phyloP scores from a whole-genome alignment of 2,797 vertebrate species.

The Ctenopoma kingsleyae region DNA sequence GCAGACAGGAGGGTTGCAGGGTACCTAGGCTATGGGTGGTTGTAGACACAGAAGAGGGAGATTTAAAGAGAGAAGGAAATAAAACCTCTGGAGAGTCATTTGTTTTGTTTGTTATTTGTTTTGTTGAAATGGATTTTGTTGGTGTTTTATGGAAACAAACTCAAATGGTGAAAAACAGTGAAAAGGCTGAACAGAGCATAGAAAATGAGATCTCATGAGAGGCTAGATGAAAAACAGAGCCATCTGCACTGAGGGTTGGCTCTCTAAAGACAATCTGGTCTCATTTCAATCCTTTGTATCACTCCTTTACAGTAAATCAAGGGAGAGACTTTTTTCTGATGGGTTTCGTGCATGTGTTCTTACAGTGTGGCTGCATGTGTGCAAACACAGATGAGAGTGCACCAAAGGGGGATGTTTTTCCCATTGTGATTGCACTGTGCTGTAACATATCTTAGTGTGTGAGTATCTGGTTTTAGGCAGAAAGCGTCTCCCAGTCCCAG shows the following conservation, averaged over 20 bases:
- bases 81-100: conserved; percentile 69
- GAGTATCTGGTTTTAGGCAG: conserved; percentile 72
- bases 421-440: conserved; percentile 52
- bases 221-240: conserved; percentile 82
- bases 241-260: conserved; percentile 81
- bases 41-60: conserved; percentile 10
- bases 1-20: conserved; percentile 37
- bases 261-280: conserved; percentile 79
- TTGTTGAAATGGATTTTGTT: conserved; percentile 74
- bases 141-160: conserved; percentile 79
- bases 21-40: conserved; percentile 43
- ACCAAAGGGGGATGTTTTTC: conserved; percentile 58
- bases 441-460: conserved; percentile 54
- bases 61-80: conserved; percentile 46
- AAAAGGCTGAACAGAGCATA: conserved; percentile 74
- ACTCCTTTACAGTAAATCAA: conserved; percentile 79
- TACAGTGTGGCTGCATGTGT: conserved; percentile 33
- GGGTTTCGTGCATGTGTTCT: conserved; percentile 29
- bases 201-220: conserved; percentile 84
- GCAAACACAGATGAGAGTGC: conserved; percentile 50
- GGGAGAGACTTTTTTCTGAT: conserved; percentile 42
- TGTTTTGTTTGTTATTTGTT: conserved; percentile 79
- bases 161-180: conserved; percentile 60
- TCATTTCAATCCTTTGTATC: conserved; percentile 79
- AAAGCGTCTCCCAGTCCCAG: conserved; percentile 69